Base-by-base conservation (phyloP, 2,888 invertebrate genomes). In the Stegana nigrithorax region DNA sequence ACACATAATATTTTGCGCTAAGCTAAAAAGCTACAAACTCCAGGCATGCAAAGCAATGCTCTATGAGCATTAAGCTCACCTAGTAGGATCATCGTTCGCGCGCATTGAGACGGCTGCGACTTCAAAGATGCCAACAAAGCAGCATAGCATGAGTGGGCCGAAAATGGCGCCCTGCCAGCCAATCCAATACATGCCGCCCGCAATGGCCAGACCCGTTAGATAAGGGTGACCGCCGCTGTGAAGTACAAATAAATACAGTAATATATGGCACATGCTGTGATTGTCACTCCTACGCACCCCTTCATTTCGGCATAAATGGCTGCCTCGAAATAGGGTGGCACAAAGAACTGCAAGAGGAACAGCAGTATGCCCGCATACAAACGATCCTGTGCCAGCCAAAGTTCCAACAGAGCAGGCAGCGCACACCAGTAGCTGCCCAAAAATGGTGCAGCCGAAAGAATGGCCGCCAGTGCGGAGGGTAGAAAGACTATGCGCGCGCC, bases 301-400 rank as follows among this genome's bases (percentile, higher is more conserved):
- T 97, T 96, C 71, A 99, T 97, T 87, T 98, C 98, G 56, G 93
- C 93, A 84, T 98, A 98, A 72, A 99, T 97, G 19, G 96, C 94
- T 0, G 96, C 94, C 82, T 99, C 98, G 5, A 98, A 94, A 80
- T 97, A 91, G 44, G 94, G 92, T 0, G 98, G 98, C 57, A 97
- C 89, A 80, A 98, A 83, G 67, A 86, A 92, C 80, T 97, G 96
- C 39, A 91, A 91, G 12, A 93, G 85, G 8, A 95, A 91, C 72
- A 99, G 90, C 7, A 93, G 83, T 2, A 96, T 83, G 1, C 98
- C 97, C 19, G 92, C 90, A 76, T 93, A 87, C 67, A 93, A 91
- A 64, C 94, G 90, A 72, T 93, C 95, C 81, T 97, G 94, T 2
- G 94, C 92, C 58, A 98, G 88, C 96, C 97, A 98, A 2, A 99